Evolutionary conservation across 2,113 vertebrate species (phyloP), one percentile per base, ranked within the genome.

Genomic region (Speoplatyrhinus poulsoni): DNA sequence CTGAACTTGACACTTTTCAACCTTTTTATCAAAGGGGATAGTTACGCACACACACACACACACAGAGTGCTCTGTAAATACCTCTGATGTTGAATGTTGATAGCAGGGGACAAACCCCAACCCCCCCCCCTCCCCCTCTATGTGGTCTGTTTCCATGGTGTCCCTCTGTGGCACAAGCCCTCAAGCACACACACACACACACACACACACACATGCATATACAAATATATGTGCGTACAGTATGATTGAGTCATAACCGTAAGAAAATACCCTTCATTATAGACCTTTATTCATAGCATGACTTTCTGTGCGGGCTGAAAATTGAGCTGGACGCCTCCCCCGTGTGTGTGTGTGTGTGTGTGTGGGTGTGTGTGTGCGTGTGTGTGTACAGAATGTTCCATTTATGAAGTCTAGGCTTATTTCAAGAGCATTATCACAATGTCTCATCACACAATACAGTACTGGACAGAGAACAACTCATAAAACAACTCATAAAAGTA

Each of bases 241-340:
- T 16, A 55, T 32, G 26, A 53, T 16, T 4, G 32, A 59, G 10
- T 26, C 19, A 32, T 46, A 69, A 59, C 41, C 13, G 7, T 55
- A 55, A 55, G 53, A 55, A 26, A 26, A 26, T 26, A 26, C 63
- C 56, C 17, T 13, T 63, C 62, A 70, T 84, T 68, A 74, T 26
- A 26, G 71, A 77, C 78, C 65, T 77, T 87, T 81, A 26, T 26
- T 65, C 79, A 57, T 79, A 76, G 70, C 65, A 77, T 33, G 65
- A 33, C 83, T 85, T 75, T 61, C 73, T 69, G 71, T 60, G 12
- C 26, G 26, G 2, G 26, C 26, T 26, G 26, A 26, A 26, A 26
- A 26, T 26, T 1, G 26, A 26, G 26, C 26, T 26, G 26, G 26
- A 26, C 26, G 26, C 26, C 26, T 26, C 26, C 36, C 36, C 0